Percentiles rank a stretch among this genome's conserved stretches.
Evolutionary conservation across 2,797 vertebrate genomes (phyloP).

Genomic region (Mareca penelope): DNA sequence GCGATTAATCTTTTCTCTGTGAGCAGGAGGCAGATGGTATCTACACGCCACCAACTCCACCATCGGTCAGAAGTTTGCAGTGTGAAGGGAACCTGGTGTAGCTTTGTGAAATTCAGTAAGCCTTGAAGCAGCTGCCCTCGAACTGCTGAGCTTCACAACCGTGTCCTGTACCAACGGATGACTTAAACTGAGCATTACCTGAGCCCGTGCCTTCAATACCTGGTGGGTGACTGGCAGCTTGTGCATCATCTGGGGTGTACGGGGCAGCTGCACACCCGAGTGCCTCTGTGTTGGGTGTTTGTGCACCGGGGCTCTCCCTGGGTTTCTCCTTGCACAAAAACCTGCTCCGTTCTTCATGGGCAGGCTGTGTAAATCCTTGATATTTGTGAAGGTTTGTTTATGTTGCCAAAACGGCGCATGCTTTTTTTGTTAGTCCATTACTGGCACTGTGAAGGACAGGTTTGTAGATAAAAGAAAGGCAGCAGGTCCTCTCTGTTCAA

Average conservation of each 20-base stretch:
- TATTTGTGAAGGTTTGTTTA: background rate
- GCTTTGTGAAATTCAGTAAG: background rate
- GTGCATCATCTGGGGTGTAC: fast-evolving
- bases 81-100: background rate
- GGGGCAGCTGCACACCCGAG: fast-evolving
- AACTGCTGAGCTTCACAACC: background rate
- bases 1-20: background rate
- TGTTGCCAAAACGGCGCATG: fast-evolving
- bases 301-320: background rate
- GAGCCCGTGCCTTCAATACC: background rate
- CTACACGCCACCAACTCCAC: background rate
- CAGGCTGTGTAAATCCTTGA: background rate
- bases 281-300: fast-evolving
- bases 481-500: background rate
- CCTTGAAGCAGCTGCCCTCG: background rate
- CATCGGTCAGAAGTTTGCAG: fast-evolving
- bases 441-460: background rate
- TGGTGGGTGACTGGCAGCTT: background rate
- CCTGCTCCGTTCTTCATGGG: background rate
- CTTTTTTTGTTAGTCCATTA: background rate
- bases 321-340: background rate
- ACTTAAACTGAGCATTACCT: background rate
- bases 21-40: too few relatives aligned
- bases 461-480: background rate
- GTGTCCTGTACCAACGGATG: fast-evolving